Evolutionary conservation across 2,888 invertebrate genomes (phyloP).

Genomic region (Furcula furcula): DNA sequence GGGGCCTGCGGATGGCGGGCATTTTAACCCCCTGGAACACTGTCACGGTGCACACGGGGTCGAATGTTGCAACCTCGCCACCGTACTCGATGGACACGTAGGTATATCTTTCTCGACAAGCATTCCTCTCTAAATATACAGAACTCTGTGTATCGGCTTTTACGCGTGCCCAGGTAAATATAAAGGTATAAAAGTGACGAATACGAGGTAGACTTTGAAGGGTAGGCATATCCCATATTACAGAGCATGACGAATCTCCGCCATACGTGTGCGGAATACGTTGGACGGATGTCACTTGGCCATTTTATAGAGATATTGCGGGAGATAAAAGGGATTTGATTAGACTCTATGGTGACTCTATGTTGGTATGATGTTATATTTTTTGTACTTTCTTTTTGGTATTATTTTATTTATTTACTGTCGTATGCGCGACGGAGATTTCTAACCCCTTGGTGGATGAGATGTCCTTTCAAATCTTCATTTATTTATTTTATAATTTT

Average conservation of each 20-base stretch:
- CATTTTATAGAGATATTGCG: constrained; percentile 13
- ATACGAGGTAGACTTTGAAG: constrained; percentile 61
- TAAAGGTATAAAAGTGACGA: constrained; percentile 71
- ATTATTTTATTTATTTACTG: too few relatives aligned
- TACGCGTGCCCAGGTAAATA: constrained; percentile 72
- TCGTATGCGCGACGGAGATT: too few relatives aligned
- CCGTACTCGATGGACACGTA: too few relatives aligned
- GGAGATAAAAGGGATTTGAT: constrained; percentile 3
- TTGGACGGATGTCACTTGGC: constrained; percentile 8
- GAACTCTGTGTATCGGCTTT: constrained; percentile 55
- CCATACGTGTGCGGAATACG: constrained; percentile 34
- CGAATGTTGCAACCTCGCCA: too few relatives aligned
- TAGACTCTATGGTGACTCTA: not conserved
- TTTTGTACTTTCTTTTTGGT: not conserved
- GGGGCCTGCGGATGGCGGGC: too few relatives aligned
- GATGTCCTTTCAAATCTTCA: too few relatives aligned
- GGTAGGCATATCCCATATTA: constrained; percentile 36
- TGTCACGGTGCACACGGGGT: too few relatives aligned
- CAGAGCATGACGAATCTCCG: constrained; percentile 39
- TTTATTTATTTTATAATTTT: too few relatives aligned
- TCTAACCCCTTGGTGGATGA: too few relatives aligned
- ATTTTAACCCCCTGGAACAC: too few relatives aligned
- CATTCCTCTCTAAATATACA: constrained; percentile 21
- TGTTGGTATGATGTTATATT: not conserved
- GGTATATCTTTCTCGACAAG: not conserved